Evolutionary conservation across 2,888 invertebrate species (phyloP), one percentile per base, ranked within the genome.

Genomic region (Scaptodrosophila latifasciaeformis): DNA sequence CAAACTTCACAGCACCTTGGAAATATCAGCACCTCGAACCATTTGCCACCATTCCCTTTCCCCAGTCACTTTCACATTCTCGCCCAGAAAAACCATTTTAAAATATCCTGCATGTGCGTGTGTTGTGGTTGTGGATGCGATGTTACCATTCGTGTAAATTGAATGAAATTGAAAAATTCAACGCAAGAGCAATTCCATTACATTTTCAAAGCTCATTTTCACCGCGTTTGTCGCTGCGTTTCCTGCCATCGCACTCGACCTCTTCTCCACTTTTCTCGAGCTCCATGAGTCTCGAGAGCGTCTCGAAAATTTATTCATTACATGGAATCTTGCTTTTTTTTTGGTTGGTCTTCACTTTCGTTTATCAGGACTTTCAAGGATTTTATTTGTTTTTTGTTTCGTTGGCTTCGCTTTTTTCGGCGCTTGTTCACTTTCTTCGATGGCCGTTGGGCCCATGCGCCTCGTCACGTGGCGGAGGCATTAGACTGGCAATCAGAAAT

Each of bases 81-180:
- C 7, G 42, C 49, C 35, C 15, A 45, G 39, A n/a, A n/a, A n/a
- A n/a, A n/a, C 27, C 53, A 43, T 35, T 62, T 60, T 59, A 54
- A 62, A 66, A 64, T 64, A 53, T 67, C 54, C 61, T 54, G 56
- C 61, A 62, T 67, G 58, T 59, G 62, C 51, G 2, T n/a, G n/a
- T 18, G 18, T 5, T 27, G 27, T 34, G 34, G 5, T 12, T 13
- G 34, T n/a, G 12, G 34, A 12, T 34, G 10, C 31, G 45, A 53
- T 51, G 52, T 59, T 81, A 66, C 59, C 49, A 65, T 65, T 65
- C 70, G 71, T 66, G 65, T 63, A 82, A 82, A 82, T 83, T 83
- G 80, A 83, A 82, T 82, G 69, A 82, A 83, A 82, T 82, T 82
- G 81, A 82, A 81, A 82, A 82, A 81, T 81, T 78, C 77, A 79